These are phyloP conservation scores for Drosophila willistoni DNA, from an alignment of 1,140 invertebrate genomes.

Conservation along the genomic window DNA sequence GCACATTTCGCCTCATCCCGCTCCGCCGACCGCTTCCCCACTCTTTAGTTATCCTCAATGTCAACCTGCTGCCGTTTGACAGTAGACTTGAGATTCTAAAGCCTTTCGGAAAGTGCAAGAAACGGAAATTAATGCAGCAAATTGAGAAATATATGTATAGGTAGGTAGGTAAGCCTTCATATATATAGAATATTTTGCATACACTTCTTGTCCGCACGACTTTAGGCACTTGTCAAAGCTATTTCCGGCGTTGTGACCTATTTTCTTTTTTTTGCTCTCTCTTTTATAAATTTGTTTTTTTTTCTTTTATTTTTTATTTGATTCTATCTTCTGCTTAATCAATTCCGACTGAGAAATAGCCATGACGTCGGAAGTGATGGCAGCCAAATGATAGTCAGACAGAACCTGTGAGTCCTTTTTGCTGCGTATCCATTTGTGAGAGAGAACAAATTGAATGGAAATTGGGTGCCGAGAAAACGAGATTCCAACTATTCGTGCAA, in stretches of 20 bases:
- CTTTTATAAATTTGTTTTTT: not conserved
- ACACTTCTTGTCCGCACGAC: not conserved
- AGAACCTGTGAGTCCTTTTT: constrained; percentile 8
- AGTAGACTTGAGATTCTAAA: constrained; percentile 6
- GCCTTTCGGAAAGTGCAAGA: constrained; percentile 12
- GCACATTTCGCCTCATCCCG: not conserved
- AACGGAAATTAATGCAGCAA: constrained; percentile 25
- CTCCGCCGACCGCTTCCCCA: not conserved
- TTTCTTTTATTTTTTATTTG: constrained; percentile 19
- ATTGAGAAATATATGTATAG: constrained; percentile 8
- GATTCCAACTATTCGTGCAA: constrained; percentile 1
- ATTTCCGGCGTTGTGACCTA: constrained; percentile 29
- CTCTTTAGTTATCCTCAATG: not conserved
- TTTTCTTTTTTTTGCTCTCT: constrained; percentile 27
- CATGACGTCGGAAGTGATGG: constrained; percentile 18
- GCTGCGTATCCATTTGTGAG: not conserved
- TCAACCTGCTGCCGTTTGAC: not conserved
- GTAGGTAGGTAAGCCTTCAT: not conserved
- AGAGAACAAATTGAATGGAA: constrained; percentile 11
- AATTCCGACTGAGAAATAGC: constrained; percentile 20
- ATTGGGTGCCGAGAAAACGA: not conserved
- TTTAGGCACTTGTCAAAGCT: constrained; percentile 13
- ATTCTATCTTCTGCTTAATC: constrained; percentile 16
- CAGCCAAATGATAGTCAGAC: constrained; percentile 4
- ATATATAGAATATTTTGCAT: not conserved